Evolutionary conservation across 2,888 invertebrate genomes (phyloP).

Genomic region (Sphaeridia pumilis): DNA sequence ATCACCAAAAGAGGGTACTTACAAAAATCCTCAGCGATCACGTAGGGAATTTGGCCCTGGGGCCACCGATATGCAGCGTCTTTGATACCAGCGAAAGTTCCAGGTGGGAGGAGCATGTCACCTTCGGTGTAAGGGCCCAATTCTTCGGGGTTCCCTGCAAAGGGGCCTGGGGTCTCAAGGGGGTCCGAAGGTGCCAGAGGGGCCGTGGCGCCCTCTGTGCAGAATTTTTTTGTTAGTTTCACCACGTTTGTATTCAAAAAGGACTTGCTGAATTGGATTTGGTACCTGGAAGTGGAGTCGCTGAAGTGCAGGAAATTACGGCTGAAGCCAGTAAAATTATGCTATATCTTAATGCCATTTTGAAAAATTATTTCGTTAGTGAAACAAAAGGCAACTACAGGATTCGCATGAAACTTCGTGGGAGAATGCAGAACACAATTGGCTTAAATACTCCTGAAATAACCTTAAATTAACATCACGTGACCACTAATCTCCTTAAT

Average conservation of each 20-base stretch:
- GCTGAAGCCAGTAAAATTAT: too few relatives aligned
- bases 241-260: background rate
- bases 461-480: too few relatives aligned
- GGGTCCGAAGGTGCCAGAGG: background rate
- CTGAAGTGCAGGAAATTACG: too few relatives aligned
- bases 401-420: too few relatives aligned
- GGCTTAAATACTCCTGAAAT: too few relatives aligned
- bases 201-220: background rate
- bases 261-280: too few relatives aligned
- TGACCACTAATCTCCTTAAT: too few relatives aligned
- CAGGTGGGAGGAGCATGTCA: slow-evolving; percentile 18
- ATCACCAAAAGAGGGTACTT: slow-evolving; percentile 1
- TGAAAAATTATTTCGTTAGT: too few relatives aligned
- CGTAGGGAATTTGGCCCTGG: slow-evolving; percentile 15
- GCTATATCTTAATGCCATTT: too few relatives aligned
- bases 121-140: slow-evolving; percentile 23
- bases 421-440: too few relatives aligned
- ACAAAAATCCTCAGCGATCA: slow-evolving; percentile 15
- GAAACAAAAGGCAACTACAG: too few relatives aligned
- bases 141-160: slow-evolving; percentile 18
- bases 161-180: background rate
- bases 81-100: slow-evolving; percentile 20
- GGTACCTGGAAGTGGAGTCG: slow-evolving; percentile 1
- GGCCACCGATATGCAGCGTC: slow-evolving; percentile 17
- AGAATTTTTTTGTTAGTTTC: background rate